Evolutionary conservation across 2,888 invertebrate genomes (phyloP).

Genomic region (Lochmaea crataegi): DNA sequence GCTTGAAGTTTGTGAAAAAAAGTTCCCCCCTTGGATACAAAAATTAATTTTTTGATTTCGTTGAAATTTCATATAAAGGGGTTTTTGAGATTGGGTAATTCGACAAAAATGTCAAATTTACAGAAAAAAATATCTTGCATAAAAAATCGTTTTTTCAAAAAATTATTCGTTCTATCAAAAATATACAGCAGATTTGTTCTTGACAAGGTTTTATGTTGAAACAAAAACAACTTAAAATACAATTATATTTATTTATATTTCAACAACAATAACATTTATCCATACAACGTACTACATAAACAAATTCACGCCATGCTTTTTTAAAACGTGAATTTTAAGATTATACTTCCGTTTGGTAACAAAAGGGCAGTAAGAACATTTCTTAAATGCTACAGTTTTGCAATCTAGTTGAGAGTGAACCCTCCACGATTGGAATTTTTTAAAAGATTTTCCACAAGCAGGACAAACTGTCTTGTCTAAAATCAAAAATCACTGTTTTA

Average conservation of each 20-base stretch:
- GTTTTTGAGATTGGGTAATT: too few relatives aligned
- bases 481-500: background rate
- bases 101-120: too few relatives aligned
- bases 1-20: too few relatives aligned
- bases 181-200: too few relatives aligned
- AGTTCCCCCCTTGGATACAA: too few relatives aligned
- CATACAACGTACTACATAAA: background rate
- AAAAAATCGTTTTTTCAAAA: too few relatives aligned
- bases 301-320: constrained; percentile 10
- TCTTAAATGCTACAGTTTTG: constrained; percentile 10
- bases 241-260: background rate
- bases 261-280: background rate
- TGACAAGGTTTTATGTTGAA: too few relatives aligned
- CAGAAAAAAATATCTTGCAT: too few relatives aligned
- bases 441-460: constrained; percentile 6
- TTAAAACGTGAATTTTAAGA: constrained; percentile 29
- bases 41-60: too few relatives aligned
- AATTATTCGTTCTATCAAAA: too few relatives aligned
- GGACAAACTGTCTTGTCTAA: background rate
- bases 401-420: constrained; percentile 9
- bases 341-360: constrained; percentile 39
- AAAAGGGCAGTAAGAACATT: constrained; percentile 42
- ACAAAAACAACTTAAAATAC: background rate
- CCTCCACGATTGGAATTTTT: constrained; percentile 16
- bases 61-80: too few relatives aligned